phyloP scores from a whole-genome alignment of 2,888 invertebrate species.

The Eudasyphora cyanicolor region DNA sequence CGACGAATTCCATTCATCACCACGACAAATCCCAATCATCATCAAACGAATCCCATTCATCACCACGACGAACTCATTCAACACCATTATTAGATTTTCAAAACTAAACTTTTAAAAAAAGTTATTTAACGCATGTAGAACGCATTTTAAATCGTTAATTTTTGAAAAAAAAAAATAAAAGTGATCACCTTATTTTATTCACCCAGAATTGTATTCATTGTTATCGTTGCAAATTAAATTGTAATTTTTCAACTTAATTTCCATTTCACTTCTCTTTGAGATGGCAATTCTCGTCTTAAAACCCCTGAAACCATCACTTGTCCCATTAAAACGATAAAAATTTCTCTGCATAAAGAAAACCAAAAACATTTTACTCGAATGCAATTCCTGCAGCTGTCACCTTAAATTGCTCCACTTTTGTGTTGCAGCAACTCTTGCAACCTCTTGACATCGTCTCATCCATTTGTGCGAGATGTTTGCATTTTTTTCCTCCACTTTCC shows the following conservation, averaged over 20 bases:
- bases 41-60: too few relatives aligned
- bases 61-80: too few relatives aligned
- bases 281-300: background rate
- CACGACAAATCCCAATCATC: too few relatives aligned
- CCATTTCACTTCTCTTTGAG: background rate
- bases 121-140: too few relatives aligned
- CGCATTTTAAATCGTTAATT: too few relatives aligned
- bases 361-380: background rate
- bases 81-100: too few relatives aligned
- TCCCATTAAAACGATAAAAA: conserved; percentile 5
- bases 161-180: too few relatives aligned
- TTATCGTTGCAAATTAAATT: background rate
- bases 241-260: background rate
- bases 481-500: background rate
- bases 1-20: too few relatives aligned
- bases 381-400: conserved; percentile 47
- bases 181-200: too few relatives aligned
- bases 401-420: conserved; percentile 61
- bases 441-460: conserved; percentile 58
- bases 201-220: background rate
- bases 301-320: background rate
- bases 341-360: background rate
- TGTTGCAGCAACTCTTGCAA: conserved; percentile 62
- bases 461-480: background rate
- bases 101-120: too few relatives aligned